These are phyloP conservation scores for Pollenia amentaria DNA, from an alignment of 2,888 invertebrate genomes.

Conservation along the genomic window DNA sequence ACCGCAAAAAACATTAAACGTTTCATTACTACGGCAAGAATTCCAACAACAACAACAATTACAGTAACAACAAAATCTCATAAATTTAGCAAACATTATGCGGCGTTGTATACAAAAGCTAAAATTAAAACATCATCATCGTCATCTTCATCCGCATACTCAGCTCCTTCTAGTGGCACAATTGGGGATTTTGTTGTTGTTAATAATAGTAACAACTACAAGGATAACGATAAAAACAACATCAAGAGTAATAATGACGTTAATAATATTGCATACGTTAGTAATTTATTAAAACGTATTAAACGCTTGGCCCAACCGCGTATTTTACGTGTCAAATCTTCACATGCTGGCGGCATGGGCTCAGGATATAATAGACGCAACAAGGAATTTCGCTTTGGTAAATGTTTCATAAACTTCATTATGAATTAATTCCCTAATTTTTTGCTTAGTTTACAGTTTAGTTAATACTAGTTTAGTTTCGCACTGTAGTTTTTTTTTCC, in stretches of 20 bases:
- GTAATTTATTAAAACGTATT: slow-evolving; percentile 80
- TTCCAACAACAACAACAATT: slow-evolving; percentile 47
- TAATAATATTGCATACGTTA: slow-evolving; percentile 73
- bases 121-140: slow-evolving; percentile 41
- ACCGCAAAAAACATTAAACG: slow-evolving; percentile 60
- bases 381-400: slow-evolving; percentile 86
- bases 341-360: slow-evolving; percentile 82
- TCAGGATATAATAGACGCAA: slow-evolving; percentile 80
- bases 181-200: slow-evolving; percentile 72
- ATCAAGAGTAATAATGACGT: slow-evolving; percentile 58
- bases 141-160: slow-evolving; percentile 50
- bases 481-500: slow-evolving; percentile 22
- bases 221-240: slow-evolving; percentile 53
- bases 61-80: slow-evolving; percentile 49
- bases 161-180: slow-evolving; percentile 39
- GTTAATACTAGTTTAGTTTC: slow-evolving; percentile 38
- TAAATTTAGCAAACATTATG: slow-evolving; percentile 60
- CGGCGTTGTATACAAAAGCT: slow-evolving; percentile 56
- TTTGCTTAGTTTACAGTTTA: slow-evolving; percentile 15
- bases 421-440: slow-evolving; percentile 27
- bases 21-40: slow-evolving; percentile 59
- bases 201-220: slow-evolving; percentile 61
- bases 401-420: slow-evolving; percentile 76
- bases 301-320: slow-evolving; percentile 86
- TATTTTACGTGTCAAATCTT: slow-evolving; percentile 87